Base-by-base conservation (phyloP, 1,140 invertebrate genomes). In the Portunus trituberculatus region DNA sequence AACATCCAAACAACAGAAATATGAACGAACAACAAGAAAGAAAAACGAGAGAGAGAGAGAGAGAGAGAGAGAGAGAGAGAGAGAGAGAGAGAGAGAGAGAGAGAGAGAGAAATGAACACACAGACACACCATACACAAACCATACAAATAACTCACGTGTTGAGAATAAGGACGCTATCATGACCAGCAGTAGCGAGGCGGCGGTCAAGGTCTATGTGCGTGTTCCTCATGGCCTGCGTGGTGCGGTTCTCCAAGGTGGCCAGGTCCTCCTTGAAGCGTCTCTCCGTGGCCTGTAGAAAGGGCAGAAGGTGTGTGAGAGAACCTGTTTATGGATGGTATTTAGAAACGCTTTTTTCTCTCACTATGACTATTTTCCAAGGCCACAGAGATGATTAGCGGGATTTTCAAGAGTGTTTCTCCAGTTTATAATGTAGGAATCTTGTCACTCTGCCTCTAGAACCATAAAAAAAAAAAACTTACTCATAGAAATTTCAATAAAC, bases 241-340 rank as follows among this genome's bases (percentile, higher is more conserved):
- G 93, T 94, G 25, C 89, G 67, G 88, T 94, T 94, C 89, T 94
- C 93, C 48, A 94, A 88, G 10, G 88, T 94, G n/a, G 93, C 88
- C 45, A 94, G n/a, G 88, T 94, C 93, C 93, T 94, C 93, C 89
- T 94, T 94, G 93, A 94, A 94, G 20, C 93, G 46, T 32, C 93
- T 67, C 88, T 94, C 93, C 25, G 89, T 94, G 25, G 93, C 88
- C 93, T 94, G 67, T 6, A 32, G 76, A 67, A n/a, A 29, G 52
- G 25, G 90, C 2, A 31, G 90, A n/a, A 59, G 25, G 16, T 4
- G 48, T 16, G 90, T 39, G 39, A 39, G 39, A 39, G 20, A 39
- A 39, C 39, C 39, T 39, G 39, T 2, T 39, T 39, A 39, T 39
- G 39, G n/a, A n/a, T n/a, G n/a, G n/a, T n/a, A n/a, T n/a, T n/a